Percentiles rank a stretch among this genome's conserved stretches.
These are phyloP conservation scores for Urosaurus nigricauda DNA, from an alignment of 2,797 vertebrate species.

Conservation along the genomic window DNA sequence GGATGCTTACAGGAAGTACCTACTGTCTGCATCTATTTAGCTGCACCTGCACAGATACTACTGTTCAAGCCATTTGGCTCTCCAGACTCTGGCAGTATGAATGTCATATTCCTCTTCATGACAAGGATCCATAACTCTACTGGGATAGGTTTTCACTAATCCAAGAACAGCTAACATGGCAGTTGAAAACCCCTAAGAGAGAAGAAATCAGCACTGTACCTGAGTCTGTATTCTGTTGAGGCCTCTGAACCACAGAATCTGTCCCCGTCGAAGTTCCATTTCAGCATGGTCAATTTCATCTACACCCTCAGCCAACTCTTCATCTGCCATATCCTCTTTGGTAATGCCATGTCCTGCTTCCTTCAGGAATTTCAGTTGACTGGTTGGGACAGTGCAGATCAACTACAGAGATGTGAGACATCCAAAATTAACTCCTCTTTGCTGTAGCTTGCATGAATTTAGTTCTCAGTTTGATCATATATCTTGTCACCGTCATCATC, in stretches of 20 bases:
- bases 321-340: constrained; percentile 91
- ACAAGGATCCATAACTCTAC: neutral
- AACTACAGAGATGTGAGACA: constrained; percentile 78
- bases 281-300: constrained; percentile 97
- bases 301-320: constrained; percentile 86
- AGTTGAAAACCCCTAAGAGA: constrained; percentile 26
- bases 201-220: constrained; percentile 79
- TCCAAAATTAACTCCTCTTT: neutral
- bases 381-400: constrained; percentile 91
- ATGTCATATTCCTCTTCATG: neutral
- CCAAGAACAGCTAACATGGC: neutral
- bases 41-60: neutral
- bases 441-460: neutral
- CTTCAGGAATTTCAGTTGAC: constrained; percentile 95
- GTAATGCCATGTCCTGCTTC: constrained; percentile 93
- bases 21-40: neutral
- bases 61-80: neutral
- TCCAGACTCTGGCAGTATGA: neutral
- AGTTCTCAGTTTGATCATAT: neutral
- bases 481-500: neutral
- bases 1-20: neutral
- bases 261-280: constrained; percentile 94
- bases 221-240: constrained; percentile 99
- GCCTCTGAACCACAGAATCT: constrained; percentile 99
- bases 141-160: neutral